These are phyloP conservation scores for Drosophila varians DNA, from an alignment of 1,140 invertebrate species.

Conservation along the genomic window DNA sequence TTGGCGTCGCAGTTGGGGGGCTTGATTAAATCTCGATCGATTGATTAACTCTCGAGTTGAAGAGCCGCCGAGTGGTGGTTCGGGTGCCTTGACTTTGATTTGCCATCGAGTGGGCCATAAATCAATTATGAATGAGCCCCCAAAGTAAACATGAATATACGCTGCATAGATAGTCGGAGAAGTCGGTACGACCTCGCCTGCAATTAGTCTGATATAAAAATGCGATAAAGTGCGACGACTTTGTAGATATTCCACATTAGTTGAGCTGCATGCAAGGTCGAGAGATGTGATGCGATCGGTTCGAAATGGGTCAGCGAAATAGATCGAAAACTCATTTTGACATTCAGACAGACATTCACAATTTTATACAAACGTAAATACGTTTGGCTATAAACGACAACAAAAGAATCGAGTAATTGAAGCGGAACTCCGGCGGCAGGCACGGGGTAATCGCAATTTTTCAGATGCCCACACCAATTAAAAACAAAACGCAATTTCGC, in stretches of 20 bases:
- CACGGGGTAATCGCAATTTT: not conserved
- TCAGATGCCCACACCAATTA: conserved; percentile 12
- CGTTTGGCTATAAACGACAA: conserved; percentile 12
- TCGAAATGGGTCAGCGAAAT: conserved; percentile 33
- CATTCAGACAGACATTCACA: conserved; percentile 10
- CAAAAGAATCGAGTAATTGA: conserved; percentile 35
- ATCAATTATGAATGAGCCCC: conserved; percentile 19
- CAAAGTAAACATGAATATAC: not conserved
- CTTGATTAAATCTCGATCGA: not conserved
- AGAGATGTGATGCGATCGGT: not conserved
- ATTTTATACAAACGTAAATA: too few relatives aligned
- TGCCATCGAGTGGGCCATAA: conserved; percentile 18
- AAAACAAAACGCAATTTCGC: conserved; percentile 37
- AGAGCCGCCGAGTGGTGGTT: conserved; percentile 10
- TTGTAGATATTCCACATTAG: conserved; percentile 6
- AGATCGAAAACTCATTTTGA: conserved; percentile 39
- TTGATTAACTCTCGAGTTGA: conserved; percentile 33
- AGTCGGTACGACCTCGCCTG: conserved; percentile 19
- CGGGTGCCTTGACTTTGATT: conserved; percentile 31
- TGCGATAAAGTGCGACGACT: conserved; percentile 11
- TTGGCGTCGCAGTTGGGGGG: conserved; percentile 14
- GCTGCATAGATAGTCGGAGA: not conserved
- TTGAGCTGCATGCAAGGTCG: conserved; percentile 29
- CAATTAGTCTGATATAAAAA: conserved; percentile 30
- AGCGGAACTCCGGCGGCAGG: conserved; percentile 16